Evolutionary conservation across 2,113 vertebrate species (phyloP).

Genomic region (Scatophagus argus): DNA sequence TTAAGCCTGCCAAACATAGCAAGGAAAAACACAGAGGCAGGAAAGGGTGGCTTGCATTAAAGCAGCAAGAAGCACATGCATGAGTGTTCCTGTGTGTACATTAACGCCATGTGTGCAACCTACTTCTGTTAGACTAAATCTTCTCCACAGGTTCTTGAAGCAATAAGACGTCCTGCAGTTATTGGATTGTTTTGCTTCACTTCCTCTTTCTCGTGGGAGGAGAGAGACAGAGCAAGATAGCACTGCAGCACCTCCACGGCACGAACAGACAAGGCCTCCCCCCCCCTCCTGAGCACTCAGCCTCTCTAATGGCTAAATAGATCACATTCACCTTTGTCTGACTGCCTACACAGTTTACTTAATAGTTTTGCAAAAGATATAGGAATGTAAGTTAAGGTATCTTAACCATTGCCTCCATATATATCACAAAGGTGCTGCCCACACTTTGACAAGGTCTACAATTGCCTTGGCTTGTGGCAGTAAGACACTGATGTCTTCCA

Average conservation of each 20-base stretch:
- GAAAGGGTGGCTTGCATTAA: not conserved
- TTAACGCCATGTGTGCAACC: slow-evolving; percentile 4
- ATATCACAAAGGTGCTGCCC: slow-evolving; percentile 21
- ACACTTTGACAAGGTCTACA: slow-evolving; percentile 1
- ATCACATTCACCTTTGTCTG: slow-evolving; percentile 64
- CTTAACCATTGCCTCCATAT: slow-evolving; percentile 10
- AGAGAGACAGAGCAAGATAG: slow-evolving; percentile 45
- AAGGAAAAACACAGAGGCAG: slow-evolving; percentile 1
- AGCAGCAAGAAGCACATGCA: not conserved
- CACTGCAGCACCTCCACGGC: slow-evolving; percentile 45
- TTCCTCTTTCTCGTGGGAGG: slow-evolving; percentile 53
- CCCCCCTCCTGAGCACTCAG: slow-evolving; percentile 53
- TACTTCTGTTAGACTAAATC: slow-evolving; percentile 1
- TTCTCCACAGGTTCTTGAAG: slow-evolving; percentile 41
- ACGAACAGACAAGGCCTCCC: slow-evolving; percentile 51
- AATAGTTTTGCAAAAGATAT: slow-evolving; percentile 31
- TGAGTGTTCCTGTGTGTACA: not conserved
- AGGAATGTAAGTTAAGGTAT: not conserved
- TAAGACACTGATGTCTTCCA: slow-evolving; percentile 47
- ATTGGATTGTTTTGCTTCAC: slow-evolving; percentile 71
- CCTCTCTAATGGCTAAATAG: slow-evolving; percentile 62
- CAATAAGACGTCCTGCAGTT: slow-evolving; percentile 54
- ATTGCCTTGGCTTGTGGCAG: slow-evolving; percentile 1
- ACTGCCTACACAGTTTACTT: slow-evolving; percentile 58
- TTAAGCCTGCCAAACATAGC: slow-evolving; percentile 22